These are phyloP conservation scores for Bubalus kerabau DNA, from an alignment of 2,113 vertebrate genomes.

Conservation along the genomic window DNA sequence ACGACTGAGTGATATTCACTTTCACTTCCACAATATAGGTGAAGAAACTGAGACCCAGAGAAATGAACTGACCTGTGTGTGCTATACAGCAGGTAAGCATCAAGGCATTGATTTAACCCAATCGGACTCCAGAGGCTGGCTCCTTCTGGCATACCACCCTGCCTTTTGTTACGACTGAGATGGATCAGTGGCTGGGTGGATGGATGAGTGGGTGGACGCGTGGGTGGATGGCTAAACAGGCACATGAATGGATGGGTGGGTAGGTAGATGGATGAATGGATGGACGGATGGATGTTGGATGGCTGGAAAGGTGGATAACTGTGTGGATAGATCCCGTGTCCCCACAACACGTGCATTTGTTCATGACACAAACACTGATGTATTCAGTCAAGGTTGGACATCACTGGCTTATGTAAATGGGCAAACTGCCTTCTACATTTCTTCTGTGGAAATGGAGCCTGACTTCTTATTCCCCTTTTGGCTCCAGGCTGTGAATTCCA, in stretches of 20 bases:
- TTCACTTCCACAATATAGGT: neutral
- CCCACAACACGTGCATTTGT: too few relatives aligned
- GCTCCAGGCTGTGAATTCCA: neutral
- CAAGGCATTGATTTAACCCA: fast-evolving
- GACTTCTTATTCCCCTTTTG: neutral
- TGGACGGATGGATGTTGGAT: too few relatives aligned
- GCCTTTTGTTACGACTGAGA: neutral
- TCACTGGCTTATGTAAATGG: too few relatives aligned
- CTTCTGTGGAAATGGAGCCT: neutral
- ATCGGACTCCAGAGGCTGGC: neutral
- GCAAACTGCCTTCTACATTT: neutral
- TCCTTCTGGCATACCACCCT: neutral
- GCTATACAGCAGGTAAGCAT: neutral
- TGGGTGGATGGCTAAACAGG: too few relatives aligned
- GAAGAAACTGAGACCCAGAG: neutral
- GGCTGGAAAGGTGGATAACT: too few relatives aligned
- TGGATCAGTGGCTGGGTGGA: too few relatives aligned
- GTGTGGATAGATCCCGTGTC: too few relatives aligned
- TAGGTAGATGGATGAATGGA: too few relatives aligned
- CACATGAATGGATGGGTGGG: too few relatives aligned
- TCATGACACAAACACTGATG: too few relatives aligned
- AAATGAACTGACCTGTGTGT: neutral
- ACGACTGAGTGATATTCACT: neutral
- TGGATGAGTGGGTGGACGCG: too few relatives aligned
- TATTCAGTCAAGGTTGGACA: neutral